Percentiles rank a stretch among this genome's conserved stretches.
Conservation (phyloP, 1,140 invertebrate species). For the Drosophila insularis region DNA sequence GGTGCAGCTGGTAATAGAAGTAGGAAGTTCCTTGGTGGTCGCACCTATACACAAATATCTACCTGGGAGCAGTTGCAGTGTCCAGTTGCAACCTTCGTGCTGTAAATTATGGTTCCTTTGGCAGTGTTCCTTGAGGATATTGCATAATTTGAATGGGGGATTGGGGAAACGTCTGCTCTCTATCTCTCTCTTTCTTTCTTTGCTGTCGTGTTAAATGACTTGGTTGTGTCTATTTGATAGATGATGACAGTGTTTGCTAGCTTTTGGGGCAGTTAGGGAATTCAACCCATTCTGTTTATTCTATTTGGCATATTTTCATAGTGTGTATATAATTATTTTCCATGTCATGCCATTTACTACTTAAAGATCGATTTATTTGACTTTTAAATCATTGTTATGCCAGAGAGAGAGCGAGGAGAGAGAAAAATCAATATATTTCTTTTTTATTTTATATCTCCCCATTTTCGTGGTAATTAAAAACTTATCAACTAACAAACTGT, state of each 20-base stretch:
- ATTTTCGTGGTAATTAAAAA: slow-evolving; percentile 42
- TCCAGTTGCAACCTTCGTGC: slow-evolving; percentile 27
- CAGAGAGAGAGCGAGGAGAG: too few species aligned
- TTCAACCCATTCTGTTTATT: neutral
- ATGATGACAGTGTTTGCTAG: too few species aligned
- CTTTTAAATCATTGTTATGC: too few species aligned
- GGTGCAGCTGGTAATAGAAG: slow-evolving; percentile 17
- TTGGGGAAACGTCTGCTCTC: neutral
- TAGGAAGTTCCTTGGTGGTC: slow-evolving; percentile 28
- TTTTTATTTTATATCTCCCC: neutral
- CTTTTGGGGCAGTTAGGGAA: too few species aligned
- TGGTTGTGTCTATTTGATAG: too few species aligned
- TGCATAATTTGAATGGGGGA: slow-evolving; percentile 57
- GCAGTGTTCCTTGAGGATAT: slow-evolving; percentile 42
- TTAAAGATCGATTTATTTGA: neutral
- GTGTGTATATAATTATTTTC: neutral
- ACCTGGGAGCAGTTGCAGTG: neutral
- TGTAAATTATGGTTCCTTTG: slow-evolving; percentile 1
- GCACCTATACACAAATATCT: slow-evolving; percentile 26
- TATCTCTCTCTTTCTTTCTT: neutral
- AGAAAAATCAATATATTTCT: neutral
- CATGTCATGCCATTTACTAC: neutral
- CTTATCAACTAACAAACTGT: slow-evolving; percentile 43
- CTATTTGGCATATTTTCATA: neutral
- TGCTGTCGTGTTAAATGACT: too few species aligned